A percentile compares a stretch with the other conserved stretches of the same genome.
Evolutionary conservation across 1,140 invertebrate genomes (phyloP).

Genomic region (Rhyzopertha dominica): DNA sequence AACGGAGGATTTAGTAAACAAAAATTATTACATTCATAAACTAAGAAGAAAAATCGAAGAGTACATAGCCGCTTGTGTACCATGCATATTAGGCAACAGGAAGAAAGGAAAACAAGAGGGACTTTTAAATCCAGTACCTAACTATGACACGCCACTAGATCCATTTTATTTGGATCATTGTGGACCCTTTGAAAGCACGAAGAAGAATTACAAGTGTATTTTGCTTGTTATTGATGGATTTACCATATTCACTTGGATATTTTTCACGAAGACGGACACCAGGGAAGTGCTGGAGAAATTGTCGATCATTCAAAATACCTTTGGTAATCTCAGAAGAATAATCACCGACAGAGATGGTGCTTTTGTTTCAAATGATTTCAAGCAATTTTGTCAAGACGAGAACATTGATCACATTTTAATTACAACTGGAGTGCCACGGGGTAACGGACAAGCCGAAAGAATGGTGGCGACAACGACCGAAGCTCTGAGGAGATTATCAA

Average conservation of each 20-base stretch:
- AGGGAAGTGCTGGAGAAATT: no score
- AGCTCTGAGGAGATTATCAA: no score
- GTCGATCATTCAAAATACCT: background rate
- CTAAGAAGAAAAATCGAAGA: constrained; percentile 37
- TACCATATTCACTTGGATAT: constrained; percentile 45
- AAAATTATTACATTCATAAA: constrained; percentile 43
- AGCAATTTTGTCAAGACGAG: no score
- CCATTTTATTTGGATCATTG: constrained; percentile 41
- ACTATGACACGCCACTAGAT: constrained; percentile 27
- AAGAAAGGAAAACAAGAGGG: constrained; percentile 46
- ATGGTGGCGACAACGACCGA: no score
- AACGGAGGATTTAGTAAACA: constrained; percentile 38
- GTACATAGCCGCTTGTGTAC: constrained; percentile 37
- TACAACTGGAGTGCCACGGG: no score
- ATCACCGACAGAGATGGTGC: background rate
- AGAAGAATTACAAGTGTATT: constrained; percentile 44
- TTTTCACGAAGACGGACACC: constrained; percentile 36
- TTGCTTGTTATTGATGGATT: constrained; percentile 43
- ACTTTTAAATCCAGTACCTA: constrained; percentile 23
- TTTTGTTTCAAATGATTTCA: background rate
- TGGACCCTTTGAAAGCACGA: constrained; percentile 40
- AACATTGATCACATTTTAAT: no score
- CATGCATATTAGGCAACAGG: constrained; percentile 38
- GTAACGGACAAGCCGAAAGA: no score
- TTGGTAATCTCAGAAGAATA: background rate